Evolutionary conservation across 1,140 invertebrate species (phyloP), one percentile per base, ranked within the genome.

Genomic region (Pogonomyrmex californicus): DNA sequence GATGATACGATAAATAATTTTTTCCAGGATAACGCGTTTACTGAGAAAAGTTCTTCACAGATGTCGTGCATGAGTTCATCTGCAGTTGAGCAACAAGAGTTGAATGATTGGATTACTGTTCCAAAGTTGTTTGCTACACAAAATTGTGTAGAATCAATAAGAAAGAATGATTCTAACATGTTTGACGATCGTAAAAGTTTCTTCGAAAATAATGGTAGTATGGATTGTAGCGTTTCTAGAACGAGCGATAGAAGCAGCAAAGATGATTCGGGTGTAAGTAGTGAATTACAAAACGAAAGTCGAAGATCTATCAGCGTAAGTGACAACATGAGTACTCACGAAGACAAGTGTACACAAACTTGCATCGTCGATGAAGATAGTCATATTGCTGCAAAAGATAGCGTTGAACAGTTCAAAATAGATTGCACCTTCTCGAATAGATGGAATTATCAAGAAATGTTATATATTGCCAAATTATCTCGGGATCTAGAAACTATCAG

Each of bases 211-310:
- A 66, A 10, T 30, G 41, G 33, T 0, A 76, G 9, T 63, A 23
- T 49, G 2, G 44, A 62, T 30, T 62, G 36, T 0, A 44, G 7
- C 0, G 23, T 47, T 30, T 81, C 87, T 17, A 81, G 88, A 51
- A 92, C 86, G 2, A 91, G 86, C 71, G 86, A 87, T 1, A 58
- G 51, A 2, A 91, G 81, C 23, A 90, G 85, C n/a, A 93, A 91
- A 81, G 90, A 94, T 62, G 94, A 95, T 86, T 95, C 94, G 1
- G 94, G 94, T 54, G 90, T 94, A 23, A 87, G 54, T 17, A 85
- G 83, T 36, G 81, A 68, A 36, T 60, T 65, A 9, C 58, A 71
- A 38, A 66, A 83, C 6, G 87, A 62, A 17, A 88, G 81, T 9
- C 33, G 73, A 7, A 82, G 76, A 36, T 88, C 68, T 56, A 87